A percentile compares a stretch with the other conserved stretches of the same genome.
Evolutionary conservation across 1,140 invertebrate species (phyloP).

Genomic region (Lepidurus couesii): DNA sequence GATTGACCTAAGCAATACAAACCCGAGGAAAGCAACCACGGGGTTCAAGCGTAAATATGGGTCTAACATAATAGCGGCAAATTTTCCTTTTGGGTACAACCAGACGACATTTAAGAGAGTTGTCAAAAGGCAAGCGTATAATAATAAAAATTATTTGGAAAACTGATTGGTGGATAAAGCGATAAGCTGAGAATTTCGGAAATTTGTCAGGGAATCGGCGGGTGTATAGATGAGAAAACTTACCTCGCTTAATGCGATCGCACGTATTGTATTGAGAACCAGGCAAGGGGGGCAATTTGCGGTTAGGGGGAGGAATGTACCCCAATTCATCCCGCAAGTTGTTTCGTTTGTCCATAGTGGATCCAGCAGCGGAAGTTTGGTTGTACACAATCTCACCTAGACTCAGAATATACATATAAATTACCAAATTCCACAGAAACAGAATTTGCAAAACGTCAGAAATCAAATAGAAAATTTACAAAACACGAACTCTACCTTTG

Average conservation of each 20-base stretch:
- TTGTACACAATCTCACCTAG: conserved; percentile 84
- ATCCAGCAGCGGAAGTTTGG: conserved; percentile 60
- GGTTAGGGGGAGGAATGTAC: conserved; percentile 84
- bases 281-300: conserved; percentile 82
- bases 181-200: background rate
- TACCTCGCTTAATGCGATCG: conserved; percentile 86
- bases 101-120: conserved; percentile 24
- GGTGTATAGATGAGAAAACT: conserved; percentile 40
- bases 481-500: conserved; percentile 60
- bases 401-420: conserved; percentile 31
- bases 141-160: background rate
- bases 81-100: background rate
- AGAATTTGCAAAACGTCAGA: conserved; percentile 35
- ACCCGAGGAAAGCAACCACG: conserved; percentile 30
- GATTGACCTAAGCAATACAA: conserved; percentile 47
- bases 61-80: background rate
- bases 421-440: too few relatives aligned
- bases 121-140: conserved; percentile 19
- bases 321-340: conserved; percentile 80
- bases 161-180: background rate
- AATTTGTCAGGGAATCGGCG: background rate
- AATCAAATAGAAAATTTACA: conserved; percentile 37
- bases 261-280: conserved; percentile 83
- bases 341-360: conserved; percentile 71
- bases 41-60: conserved; percentile 27